These are phyloP conservation scores for Acanthis flammea DNA, from an alignment of 2,797 vertebrate genomes.

Conservation along the genomic window DNA sequence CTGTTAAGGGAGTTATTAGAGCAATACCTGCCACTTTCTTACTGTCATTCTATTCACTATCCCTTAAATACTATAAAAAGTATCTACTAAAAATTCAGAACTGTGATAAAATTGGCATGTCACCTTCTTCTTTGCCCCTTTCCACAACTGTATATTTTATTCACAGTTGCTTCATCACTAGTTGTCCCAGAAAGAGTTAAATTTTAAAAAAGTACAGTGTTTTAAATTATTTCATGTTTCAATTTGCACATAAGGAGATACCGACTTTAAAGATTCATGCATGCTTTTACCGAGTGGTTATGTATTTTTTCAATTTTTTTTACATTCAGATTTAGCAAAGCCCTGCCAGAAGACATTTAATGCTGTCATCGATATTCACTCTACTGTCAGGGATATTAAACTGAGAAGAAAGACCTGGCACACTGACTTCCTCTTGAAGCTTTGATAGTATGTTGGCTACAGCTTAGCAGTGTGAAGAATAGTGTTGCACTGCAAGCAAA, in stretches of 20 bases:
- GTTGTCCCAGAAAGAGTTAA: not conserved
- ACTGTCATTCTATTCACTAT: not conserved
- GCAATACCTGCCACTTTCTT: not conserved
- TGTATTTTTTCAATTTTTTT: not conserved
- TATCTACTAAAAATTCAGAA: constrained; percentile 7
- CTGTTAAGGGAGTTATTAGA: not conserved
- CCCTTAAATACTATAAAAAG: constrained; percentile 10
- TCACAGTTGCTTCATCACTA: not conserved
- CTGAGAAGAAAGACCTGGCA: constrained; percentile 30
- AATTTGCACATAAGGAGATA: not conserved
- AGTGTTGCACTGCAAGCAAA: constrained; percentile 34
- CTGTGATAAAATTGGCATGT: not conserved
- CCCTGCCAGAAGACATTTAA: constrained; percentile 19
- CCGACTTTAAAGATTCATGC: not conserved
- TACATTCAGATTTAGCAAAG: constrained; percentile 16
- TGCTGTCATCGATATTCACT: constrained; percentile 36
- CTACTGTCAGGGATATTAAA: constrained; percentile 37
- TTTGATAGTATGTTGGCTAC: constrained; percentile 27
- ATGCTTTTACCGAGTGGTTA: not conserved
- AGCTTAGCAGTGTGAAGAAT: constrained; percentile 18
- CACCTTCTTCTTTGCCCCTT: not conserved
- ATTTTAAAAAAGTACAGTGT: not conserved
- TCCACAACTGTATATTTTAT: not conserved
- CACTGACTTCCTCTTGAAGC: constrained; percentile 25
- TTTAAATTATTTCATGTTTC: constrained; percentile 13